These are phyloP conservation scores for Monodelphis domestica DNA, from an alignment of 2,797 vertebrate genomes.

Conservation along the genomic window DNA sequence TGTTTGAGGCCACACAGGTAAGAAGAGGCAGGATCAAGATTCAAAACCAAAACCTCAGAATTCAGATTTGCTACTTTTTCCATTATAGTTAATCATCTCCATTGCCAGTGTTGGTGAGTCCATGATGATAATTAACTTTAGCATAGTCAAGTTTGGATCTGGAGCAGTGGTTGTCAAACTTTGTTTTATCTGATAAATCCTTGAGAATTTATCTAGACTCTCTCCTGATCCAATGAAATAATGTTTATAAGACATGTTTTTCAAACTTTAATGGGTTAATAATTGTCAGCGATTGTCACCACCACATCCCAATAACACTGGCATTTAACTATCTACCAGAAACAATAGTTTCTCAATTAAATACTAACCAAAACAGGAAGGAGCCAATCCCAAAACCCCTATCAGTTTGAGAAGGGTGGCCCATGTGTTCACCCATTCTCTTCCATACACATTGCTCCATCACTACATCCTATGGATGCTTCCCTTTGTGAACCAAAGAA, in stretches of 20 bases:
- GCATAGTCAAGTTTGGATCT: neutral
- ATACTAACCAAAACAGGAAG: neutral
- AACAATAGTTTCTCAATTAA: neutral
- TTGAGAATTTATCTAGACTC: neutral
- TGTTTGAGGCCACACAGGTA: neutral
- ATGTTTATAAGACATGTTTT: neutral
- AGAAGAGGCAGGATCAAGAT: neutral
- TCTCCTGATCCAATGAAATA: neutral
- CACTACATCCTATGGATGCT: neutral
- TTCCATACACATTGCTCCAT: neutral
- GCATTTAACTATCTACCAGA: neutral
- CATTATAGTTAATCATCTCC: neutral
- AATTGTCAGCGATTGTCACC: neutral
- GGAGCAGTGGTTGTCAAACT: neutral
- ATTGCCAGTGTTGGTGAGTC: neutral
- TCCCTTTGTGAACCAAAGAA: neutral
- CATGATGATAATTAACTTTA: neutral
- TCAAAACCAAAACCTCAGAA: neutral
- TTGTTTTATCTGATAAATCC: neutral
- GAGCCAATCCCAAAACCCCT: neutral
- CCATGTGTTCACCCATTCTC: neutral
- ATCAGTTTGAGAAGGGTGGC: neutral
- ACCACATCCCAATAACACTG: neutral
- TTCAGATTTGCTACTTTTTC: neutral
- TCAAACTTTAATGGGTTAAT: neutral